A percentile compares a stretch with the other conserved stretches of the same genome.
Evolutionary conservation across 2,888 invertebrate genomes (phyloP).

Genomic region (Epistrophella euchroma): DNA sequence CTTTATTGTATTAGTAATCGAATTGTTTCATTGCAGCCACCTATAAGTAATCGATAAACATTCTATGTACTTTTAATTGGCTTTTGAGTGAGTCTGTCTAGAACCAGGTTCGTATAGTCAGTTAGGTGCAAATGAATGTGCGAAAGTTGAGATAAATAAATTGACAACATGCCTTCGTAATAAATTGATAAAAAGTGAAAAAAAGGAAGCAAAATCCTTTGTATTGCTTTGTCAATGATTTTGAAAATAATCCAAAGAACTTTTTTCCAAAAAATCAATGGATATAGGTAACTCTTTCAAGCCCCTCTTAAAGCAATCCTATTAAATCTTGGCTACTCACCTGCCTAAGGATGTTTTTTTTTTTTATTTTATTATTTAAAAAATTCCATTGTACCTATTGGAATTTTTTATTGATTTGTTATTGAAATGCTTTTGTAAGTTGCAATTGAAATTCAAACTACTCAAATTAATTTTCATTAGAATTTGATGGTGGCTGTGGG

Average conservation of each 20-base stretch:
- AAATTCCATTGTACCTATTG: not conserved
- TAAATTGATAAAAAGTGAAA: no score
- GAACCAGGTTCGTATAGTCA: slow-evolving; percentile 8
- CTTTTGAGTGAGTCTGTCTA: slow-evolving; percentile 4
- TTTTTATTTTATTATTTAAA: not conserved
- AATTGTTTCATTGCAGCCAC: slow-evolving; percentile 39
- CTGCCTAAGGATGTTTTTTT: not conserved
- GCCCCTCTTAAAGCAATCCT: not conserved
- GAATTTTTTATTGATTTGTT: slow-evolving; percentile 39
- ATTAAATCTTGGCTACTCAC: not conserved
- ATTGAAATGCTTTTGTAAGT: slow-evolving; percentile 18
- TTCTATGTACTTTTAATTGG: not conserved
- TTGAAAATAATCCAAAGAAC: no score
- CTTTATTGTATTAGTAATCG: slow-evolving; percentile 31
- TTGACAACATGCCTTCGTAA: no score
- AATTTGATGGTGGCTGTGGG: slow-evolving; percentile 6
- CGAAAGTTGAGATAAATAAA: no score
- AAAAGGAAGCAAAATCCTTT: no score
- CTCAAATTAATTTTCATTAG: slow-evolving; percentile 41
- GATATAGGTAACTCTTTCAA: no score
- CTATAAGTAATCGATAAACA: slow-evolving; percentile 1
- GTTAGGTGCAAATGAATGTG: no score
- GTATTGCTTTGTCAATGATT: no score
- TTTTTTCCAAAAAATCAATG: no score
- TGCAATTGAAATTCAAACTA: slow-evolving; percentile 54